Evolutionary conservation across 1,140 invertebrate genomes (phyloP).

Genomic region (Drosophila pseudoobscura): DNA sequence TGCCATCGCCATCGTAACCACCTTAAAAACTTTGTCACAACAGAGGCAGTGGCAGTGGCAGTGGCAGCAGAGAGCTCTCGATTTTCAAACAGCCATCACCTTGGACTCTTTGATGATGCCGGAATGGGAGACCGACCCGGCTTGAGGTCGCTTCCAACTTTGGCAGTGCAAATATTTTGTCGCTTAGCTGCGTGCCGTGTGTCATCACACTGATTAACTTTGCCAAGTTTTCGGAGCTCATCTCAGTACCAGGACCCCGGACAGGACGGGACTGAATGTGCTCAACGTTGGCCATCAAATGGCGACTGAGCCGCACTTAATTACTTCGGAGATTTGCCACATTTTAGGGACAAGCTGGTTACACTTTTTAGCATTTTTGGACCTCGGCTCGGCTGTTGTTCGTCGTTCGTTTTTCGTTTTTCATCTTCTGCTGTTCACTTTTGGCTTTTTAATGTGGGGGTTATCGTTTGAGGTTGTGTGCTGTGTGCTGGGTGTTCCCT

Average conservation of each 20-base stretch:
- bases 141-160: slow-evolving; percentile 52
- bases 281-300: slow-evolving; percentile 28
- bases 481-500: background rate
- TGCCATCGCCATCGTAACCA: slow-evolving; percentile 66
- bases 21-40: slow-evolving; percentile 67
- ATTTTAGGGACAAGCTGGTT: slow-evolving; percentile 22
- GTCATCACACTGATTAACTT: slow-evolving; percentile 77
- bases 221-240: slow-evolving; percentile 64
- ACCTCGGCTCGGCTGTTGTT: background rate
- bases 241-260: slow-evolving; percentile 14
- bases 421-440: slow-evolving; percentile 8
- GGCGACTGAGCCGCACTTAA: slow-evolving; percentile 58
- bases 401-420: background rate
- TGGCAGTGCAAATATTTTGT: slow-evolving; percentile 73
- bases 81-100: slow-evolving; percentile 75
- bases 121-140: slow-evolving; percentile 10
- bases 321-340: slow-evolving; percentile 65
- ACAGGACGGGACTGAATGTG: background rate
- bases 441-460: slow-evolving; percentile 40
- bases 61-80: slow-evolving; percentile 39
- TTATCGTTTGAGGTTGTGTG: slow-evolving; percentile 43
- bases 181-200: slow-evolving; percentile 78
- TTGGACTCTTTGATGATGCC: slow-evolving; percentile 63
- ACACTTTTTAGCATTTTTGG: slow-evolving; percentile 1
- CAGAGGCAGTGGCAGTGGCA: slow-evolving; percentile 4